Evolutionary conservation across 2,797 vertebrate species (phyloP).

Genomic region (Pagetopsis macropterus): DNA sequence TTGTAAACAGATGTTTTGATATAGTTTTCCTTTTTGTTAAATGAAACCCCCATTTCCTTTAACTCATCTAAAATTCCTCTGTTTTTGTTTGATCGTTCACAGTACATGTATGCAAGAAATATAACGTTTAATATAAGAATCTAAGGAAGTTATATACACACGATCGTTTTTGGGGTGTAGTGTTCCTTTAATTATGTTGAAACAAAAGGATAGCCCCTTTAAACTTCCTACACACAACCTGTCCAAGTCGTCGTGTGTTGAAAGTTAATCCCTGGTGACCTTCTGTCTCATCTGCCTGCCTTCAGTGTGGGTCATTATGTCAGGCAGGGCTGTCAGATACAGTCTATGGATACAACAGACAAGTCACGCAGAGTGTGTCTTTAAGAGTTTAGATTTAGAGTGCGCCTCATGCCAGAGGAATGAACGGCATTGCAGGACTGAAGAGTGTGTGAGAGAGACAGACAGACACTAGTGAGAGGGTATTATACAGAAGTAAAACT

Average conservation of each 20-base stretch:
- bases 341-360: slow-evolving; percentile 39
- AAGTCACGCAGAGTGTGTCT: slow-evolving; percentile 74
- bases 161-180: no score
- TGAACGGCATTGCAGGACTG: slow-evolving; percentile 68
- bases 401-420: slow-evolving; percentile 77
- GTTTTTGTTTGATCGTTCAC: no score
- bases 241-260: slow-evolving; percentile 28
- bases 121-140: no score
- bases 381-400: slow-evolving; percentile 81
- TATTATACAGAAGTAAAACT: slow-evolving; percentile 35
- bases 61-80: no score
- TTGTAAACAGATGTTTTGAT: no score
- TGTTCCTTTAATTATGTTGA: slow-evolving; percentile 9
- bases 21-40: no score
- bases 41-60: no score
- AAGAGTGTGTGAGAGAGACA: slow-evolving; percentile 33
- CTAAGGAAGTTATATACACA: no score
- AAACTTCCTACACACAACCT: slow-evolving; percentile 26
- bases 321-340: slow-evolving; percentile 55
- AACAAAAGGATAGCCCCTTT: slow-evolving; percentile 3
- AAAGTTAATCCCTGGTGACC: slow-evolving; percentile 66
- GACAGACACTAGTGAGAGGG: slow-evolving; percentile 33
- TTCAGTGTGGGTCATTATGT: slow-evolving; percentile 51
- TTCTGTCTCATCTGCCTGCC: slow-evolving; percentile 44
- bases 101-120: no score